Percentiles rank a stretch among this genome's conserved stretches.
These are phyloP conservation scores for Nannoperca obscura DNA, from an alignment of 2,797 vertebrate species.

Conservation along the genomic window DNA sequence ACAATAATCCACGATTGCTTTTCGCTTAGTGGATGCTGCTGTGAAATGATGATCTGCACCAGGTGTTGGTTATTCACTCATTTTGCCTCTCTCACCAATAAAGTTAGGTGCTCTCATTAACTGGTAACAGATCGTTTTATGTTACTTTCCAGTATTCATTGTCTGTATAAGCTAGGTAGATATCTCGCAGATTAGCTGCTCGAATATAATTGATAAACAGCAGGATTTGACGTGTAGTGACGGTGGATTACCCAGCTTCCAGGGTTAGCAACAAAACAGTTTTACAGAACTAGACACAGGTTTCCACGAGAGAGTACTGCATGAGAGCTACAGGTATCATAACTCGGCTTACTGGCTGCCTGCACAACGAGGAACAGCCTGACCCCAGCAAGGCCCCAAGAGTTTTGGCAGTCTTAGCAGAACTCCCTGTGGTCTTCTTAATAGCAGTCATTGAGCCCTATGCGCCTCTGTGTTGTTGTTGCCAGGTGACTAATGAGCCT, in stretches of 20 bases:
- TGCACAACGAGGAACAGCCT: background rate
- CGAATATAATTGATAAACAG: background rate
- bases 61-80: background rate
- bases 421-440: background rate
- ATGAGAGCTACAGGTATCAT: background rate
- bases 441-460: background rate
- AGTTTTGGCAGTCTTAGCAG: background rate
- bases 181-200: background rate
- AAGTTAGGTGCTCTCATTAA: background rate
- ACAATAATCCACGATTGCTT: slow-evolving; percentile 1
- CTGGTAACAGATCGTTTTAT: too few relatives aligned
- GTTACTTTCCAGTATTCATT: background rate
- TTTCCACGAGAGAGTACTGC: background rate
- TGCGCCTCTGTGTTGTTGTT: slow-evolving; percentile 40
- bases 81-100: background rate
- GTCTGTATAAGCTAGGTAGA: background rate
- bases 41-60: background rate
- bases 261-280: background rate
- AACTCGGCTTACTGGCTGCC: background rate
- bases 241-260: background rate
- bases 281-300: background rate
- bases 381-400: background rate
- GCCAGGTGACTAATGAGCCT: slow-evolving; percentile 88
- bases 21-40: background rate
- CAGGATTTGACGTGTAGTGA: background rate